Evolutionary conservation across 2,797 vertebrate species (phyloP).

Genomic region (Gorsachius magnificus): DNA sequence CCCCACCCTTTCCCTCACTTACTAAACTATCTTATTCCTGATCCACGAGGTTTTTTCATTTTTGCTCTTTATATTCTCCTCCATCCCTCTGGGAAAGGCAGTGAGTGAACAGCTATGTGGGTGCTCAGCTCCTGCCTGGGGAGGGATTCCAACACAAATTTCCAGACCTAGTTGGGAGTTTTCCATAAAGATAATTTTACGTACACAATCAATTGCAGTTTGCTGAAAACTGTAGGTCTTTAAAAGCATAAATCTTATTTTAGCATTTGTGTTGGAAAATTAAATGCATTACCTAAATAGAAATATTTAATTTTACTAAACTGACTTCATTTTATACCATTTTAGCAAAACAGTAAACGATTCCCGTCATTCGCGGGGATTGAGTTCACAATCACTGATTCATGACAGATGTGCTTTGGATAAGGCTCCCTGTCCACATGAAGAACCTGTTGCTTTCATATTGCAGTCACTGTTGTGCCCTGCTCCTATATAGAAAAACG

Average conservation of each 20-base stretch:
- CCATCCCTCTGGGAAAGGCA: neutral
- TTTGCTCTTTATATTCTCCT: neutral
- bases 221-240: neutral
- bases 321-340: neutral
- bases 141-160: neutral
- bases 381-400: neutral
- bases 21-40: neutral
- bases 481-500: neutral
- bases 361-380: rapidly evolving
- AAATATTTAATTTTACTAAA: neutral
- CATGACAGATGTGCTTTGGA: neutral
- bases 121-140: neutral
- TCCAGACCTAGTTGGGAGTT: neutral
- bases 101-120: neutral
- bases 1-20: neutral
- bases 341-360: neutral
- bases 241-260: neutral
- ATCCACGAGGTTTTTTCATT: neutral
- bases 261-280: neutral
- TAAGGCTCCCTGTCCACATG: neutral
- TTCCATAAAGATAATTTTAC: neutral
- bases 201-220: neutral
- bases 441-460: neutral
- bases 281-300: neutral
- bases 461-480: neutral